These are phyloP conservation scores for Littorina saxatilis DNA, from an alignment of 1,140 invertebrate species.

Conservation along the genomic window DNA sequence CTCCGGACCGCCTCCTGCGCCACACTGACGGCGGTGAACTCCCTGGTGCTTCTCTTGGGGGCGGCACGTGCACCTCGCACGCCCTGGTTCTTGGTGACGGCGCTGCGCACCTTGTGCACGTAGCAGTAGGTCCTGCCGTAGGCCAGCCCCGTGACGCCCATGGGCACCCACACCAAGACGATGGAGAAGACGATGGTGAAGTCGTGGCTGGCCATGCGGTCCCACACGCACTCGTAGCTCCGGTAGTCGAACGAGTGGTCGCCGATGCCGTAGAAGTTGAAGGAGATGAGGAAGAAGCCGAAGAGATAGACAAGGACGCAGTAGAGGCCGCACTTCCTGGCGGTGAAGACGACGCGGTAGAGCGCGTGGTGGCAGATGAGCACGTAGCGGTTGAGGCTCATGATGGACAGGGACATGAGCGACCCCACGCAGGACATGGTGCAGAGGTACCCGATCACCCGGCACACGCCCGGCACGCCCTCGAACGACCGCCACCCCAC, in stretches of 20 bases:
- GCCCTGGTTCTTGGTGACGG: too few relatives aligned
- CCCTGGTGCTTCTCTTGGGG: too few relatives aligned
- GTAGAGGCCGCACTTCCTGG: conserved; percentile 36
- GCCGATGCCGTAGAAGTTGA: conserved; percentile 52
- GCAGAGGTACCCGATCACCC: conserved; percentile 54
- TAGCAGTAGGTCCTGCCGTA: conserved; percentile 55
- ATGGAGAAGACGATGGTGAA: conserved; percentile 55
- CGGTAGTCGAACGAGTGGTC: conserved; percentile 53
- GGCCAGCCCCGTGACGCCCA: conserved; percentile 45
- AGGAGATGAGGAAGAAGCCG: conserved; percentile 40
- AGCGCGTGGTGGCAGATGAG: conserved; percentile 49
- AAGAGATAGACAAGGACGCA: conserved; percentile 43
- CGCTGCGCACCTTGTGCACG: conserved; percentile 40
- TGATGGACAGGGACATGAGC: conserved; percentile 55
- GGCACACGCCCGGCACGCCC: conserved; percentile 47
- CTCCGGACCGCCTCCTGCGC: too few relatives aligned
- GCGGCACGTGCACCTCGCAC: too few relatives aligned
- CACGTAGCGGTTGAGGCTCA: conserved; percentile 59
- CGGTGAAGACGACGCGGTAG: conserved; percentile 54
- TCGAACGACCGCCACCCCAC: conserved; percentile 53
- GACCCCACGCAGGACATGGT: conserved; percentile 55
- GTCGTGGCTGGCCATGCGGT: conserved; percentile 56
- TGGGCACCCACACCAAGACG: conserved; percentile 49
- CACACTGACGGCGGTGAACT: too few relatives aligned
- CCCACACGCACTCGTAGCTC: conserved; percentile 55